Percentiles rank a stretch among this genome's conserved stretches.
These are phyloP conservation scores for Drosophila leontia DNA, from an alignment of 1,140 invertebrate genomes.

Conservation along the genomic window DNA sequence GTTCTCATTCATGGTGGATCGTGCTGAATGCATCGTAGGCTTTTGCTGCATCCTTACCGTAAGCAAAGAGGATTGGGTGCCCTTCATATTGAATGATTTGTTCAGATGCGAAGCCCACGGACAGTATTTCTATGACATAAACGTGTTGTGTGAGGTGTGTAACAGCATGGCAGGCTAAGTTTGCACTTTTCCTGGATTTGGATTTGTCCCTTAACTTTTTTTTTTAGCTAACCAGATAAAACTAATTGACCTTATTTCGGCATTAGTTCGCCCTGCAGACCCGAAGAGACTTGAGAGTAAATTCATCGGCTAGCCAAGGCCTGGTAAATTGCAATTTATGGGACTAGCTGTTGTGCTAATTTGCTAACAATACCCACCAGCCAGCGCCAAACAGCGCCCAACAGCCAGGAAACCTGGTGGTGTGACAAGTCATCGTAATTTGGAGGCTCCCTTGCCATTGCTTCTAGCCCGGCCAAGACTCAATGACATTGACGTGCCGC, in stretches of 20 bases:
- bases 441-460: conserved; percentile 29
- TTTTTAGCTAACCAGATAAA: not conserved
- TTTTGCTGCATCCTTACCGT: not conserved
- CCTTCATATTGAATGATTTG: not conserved
- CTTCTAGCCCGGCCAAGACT: conserved; percentile 4
- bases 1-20: conserved; percentile 1
- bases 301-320: not conserved
- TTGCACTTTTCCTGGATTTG: not conserved
- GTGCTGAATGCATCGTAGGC: too few species aligned
- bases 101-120: not conserved
- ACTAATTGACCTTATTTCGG: not conserved
- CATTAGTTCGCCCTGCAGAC: not conserved
- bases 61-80: not conserved
- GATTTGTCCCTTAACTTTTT: too few species aligned
- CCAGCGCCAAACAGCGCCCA: conserved; percentile 30
- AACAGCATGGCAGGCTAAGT: not conserved
- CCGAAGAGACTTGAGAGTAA: not conserved
- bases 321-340: conserved; percentile 59
- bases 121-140: not conserved
- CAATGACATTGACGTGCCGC: conserved; percentile 78
- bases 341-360: conserved; percentile 61
- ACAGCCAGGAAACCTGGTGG: conserved; percentile 47
- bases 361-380: conserved; percentile 65
- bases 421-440: conserved; percentile 82
- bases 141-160: not conserved